Conservation (phyloP, 2,113 vertebrate genomes). For the Solea senegalensis region DNA sequence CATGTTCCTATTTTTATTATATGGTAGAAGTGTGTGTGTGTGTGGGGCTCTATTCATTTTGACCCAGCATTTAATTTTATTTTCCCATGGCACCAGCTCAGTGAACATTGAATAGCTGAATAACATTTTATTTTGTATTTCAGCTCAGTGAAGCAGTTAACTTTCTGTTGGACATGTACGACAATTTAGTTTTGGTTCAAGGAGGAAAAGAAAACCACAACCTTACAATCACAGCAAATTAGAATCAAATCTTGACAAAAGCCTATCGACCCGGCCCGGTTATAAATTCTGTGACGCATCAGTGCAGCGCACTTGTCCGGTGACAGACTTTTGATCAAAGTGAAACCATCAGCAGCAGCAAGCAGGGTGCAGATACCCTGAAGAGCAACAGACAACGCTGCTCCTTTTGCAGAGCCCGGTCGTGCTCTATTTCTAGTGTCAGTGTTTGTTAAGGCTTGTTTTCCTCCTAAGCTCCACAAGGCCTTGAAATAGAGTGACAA, state of each 20-base stretch:
- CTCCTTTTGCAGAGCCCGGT: constrained; percentile 39
- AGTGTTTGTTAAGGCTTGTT: constrained; percentile 54
- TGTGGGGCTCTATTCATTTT: no score
- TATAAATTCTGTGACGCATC: neutral
- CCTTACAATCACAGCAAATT: no score
- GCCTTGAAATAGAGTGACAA: constrained; percentile 82
- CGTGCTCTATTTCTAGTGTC: constrained; percentile 73
- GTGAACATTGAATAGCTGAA: no score
- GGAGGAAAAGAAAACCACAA: no score
- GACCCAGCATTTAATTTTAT: no score
- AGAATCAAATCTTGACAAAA: no score
- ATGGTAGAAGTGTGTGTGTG: neutral
- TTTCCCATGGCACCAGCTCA: no score
- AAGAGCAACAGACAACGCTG: constrained; percentile 37
- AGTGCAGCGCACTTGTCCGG: neutral
- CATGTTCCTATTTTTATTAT: neutral
- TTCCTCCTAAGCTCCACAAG: constrained; percentile 55
- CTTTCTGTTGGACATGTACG: neutral
- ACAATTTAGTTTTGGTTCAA: no score
- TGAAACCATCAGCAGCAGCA: constrained; percentile 31
- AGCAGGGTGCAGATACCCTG: constrained; percentile 36
- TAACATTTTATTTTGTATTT: neutral
- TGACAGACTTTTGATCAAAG: constrained; percentile 43
- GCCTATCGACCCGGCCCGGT: no score
- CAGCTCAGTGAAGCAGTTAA: no score